Percentiles rank a stretch among this genome's conserved stretches.
These are phyloP conservation scores for Platysteira castanea DNA, from an alignment of 2,113 vertebrate species.

Conservation along the genomic window DNA sequence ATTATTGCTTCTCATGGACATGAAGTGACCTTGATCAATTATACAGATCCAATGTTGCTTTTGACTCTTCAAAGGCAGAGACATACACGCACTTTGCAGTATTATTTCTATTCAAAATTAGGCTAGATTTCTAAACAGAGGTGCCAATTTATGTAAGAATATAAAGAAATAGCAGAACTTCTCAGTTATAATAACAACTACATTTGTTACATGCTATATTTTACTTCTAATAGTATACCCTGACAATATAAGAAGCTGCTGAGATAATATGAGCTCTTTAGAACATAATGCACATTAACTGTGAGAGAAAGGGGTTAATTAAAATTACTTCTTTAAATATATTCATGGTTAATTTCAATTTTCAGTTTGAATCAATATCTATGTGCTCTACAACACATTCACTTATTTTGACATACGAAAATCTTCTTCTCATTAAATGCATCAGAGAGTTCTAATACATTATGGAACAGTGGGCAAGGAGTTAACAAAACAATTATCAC, in stretches of 20 bases:
- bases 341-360: slow-evolving; percentile 15
- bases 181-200: not conserved
- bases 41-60: not conserved
- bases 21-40: not conserved
- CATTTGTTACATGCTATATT: not conserved
- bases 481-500: not conserved
- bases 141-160: not conserved
- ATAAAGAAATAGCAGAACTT: not conserved
- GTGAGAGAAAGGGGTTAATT: not conserved
- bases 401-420: not conserved
- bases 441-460: not conserved
- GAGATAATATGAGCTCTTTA: not conserved
- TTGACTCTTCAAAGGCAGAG: not conserved
- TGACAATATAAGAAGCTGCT: not conserved
- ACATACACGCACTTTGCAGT: not conserved
- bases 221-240: not conserved
- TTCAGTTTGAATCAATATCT: not conserved
- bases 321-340: slow-evolving; percentile 23
- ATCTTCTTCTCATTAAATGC: not conserved
- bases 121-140: not conserved
- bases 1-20: not conserved
- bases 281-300: not conserved
- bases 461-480: not conserved
- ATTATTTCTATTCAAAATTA: not conserved
- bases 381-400: not conserved